A percentile compares a stretch with the other conserved stretches of the same genome.
phyloP scores from a whole-genome alignment of 2,797 vertebrate genomes.

The Periophthalmus magnuspinnatus region DNA sequence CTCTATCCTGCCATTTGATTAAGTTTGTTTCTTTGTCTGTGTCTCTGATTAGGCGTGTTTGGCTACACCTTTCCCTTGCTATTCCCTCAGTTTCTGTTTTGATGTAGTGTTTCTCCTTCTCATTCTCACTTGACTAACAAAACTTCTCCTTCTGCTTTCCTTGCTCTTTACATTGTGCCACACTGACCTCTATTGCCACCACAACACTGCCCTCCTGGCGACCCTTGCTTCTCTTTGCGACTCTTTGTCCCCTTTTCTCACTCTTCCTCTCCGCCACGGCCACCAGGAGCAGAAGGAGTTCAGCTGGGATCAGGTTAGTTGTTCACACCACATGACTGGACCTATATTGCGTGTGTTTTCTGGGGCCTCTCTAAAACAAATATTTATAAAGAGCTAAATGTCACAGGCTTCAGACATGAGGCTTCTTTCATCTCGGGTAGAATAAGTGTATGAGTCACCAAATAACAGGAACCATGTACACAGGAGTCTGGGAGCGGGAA shows the following conservation, averaged over 20 bases:
- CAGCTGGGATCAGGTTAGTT: slow-evolving; percentile 80
- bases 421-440: slow-evolving; percentile 3
- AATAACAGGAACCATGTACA: slow-evolving; percentile 3
- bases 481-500: background rate
- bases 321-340: background rate
- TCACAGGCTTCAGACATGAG: background rate
- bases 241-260: slow-evolving; percentile 50
- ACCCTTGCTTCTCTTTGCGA: slow-evolving; percentile 43
- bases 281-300: slow-evolving; percentile 79
- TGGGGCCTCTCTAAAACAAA: slow-evolving; percentile 3
- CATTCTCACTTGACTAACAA: slow-evolving; percentile 75
- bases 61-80: slow-evolving; percentile 63
- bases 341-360: background rate
- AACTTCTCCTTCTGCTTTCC: slow-evolving; percentile 58
- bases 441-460: slow-evolving; percentile 10
- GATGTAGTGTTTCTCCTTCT: slow-evolving; percentile 67
- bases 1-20: slow-evolving; percentile 10
- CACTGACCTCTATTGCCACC: slow-evolving; percentile 39
- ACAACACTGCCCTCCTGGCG: slow-evolving; percentile 30
- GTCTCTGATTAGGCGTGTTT: slow-evolving; percentile 73
- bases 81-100: slow-evolving; percentile 67
- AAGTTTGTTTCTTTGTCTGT: slow-evolving; percentile 58
- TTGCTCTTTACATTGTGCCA: slow-evolving; percentile 33
- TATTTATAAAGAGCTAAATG: slow-evolving; percentile 1
- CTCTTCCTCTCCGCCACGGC: slow-evolving; percentile 32